A percentile compares a stretch with the other conserved stretches of the same genome.
phyloP scores from a whole-genome alignment of 2,888 invertebrate genomes.

The Agelastica alni region DNA sequence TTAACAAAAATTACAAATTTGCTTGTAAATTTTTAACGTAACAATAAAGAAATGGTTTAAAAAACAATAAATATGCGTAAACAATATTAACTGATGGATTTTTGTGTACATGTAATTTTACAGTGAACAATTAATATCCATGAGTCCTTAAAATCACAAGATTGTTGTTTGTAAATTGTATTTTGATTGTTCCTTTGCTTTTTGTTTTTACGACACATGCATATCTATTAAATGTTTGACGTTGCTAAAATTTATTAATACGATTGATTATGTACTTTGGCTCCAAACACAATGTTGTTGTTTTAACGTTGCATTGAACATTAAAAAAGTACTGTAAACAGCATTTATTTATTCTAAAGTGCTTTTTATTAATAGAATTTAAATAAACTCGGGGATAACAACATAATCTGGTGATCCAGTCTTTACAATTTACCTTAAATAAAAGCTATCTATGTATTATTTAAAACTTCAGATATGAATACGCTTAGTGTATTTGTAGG shows the following conservation, averaged over 20 bases:
- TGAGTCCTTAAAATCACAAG: too few relatives aligned
- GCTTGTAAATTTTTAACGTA: too few relatives aligned
- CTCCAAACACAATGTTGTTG: slow-evolving; percentile 35
- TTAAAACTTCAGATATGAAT: slow-evolving; percentile 54
- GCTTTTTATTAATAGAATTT: slow-evolving; percentile 54
- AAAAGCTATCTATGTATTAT: slow-evolving; percentile 53
- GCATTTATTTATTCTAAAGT: slow-evolving; percentile 52
- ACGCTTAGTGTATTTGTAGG: slow-evolving; percentile 53
- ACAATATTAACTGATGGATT: too few relatives aligned
- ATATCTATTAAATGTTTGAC: slow-evolving; percentile 6
- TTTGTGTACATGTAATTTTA: too few relatives aligned
- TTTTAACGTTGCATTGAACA: slow-evolving; percentile 49
- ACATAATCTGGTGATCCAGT: slow-evolving; percentile 46
- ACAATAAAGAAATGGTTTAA: too few relatives aligned
- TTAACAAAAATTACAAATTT: too few relatives aligned
- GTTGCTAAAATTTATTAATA: slow-evolving; percentile 9
- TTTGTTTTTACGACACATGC: too few relatives aligned
- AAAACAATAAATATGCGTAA: too few relatives aligned
- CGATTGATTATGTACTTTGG: slow-evolving; percentile 35
- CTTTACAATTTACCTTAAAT: slow-evolving; percentile 49
- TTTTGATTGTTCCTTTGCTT: too few relatives aligned
- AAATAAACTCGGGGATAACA: slow-evolving; percentile 49
- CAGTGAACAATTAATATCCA: too few relatives aligned
- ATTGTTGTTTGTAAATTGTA: too few relatives aligned
- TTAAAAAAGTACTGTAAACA: slow-evolving; percentile 50